These are phyloP conservation scores for Callionymus lyra DNA, from an alignment of 2,113 vertebrate genomes.

Conservation along the genomic window DNA sequence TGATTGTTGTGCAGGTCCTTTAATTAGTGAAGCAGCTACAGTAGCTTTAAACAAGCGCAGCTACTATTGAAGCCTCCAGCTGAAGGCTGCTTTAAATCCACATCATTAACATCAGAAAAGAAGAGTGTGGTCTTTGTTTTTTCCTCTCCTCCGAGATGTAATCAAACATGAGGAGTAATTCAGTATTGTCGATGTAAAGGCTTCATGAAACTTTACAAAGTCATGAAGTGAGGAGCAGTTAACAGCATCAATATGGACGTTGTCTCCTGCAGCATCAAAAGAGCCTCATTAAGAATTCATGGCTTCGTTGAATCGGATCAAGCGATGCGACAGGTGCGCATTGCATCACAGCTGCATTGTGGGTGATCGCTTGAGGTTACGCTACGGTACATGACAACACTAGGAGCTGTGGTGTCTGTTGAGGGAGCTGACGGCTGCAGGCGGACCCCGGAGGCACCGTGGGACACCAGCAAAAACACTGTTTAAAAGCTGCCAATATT, in stretches of 20 bases:
- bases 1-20: no score
- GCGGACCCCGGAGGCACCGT: conserved; percentile 9
- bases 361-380: conserved; percentile 34
- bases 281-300: conserved; percentile 42
- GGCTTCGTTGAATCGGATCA: conserved; percentile 16
- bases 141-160: no score
- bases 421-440: conserved; percentile 15
- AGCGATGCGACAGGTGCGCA: conserved; percentile 45
- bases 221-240: background rate
- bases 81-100: no score
- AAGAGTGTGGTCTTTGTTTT: no score
- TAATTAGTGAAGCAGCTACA: no score
- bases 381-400: conserved; percentile 28
- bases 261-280: conserved; percentile 3
- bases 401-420: conserved; percentile 25
- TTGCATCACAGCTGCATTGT: conserved; percentile 36
- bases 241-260: background rate
- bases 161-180: no score
- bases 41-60: no score
- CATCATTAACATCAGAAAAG: no score
- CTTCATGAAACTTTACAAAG: no score
- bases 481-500: no score
- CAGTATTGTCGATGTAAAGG: no score
- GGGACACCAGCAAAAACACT: background rate
- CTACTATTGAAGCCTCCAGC: no score